Percentiles rank a stretch among this genome's conserved stretches.
phyloP scores from a whole-genome alignment of 64 coral and sea anemone species.

The Acropora yongei region DNA sequence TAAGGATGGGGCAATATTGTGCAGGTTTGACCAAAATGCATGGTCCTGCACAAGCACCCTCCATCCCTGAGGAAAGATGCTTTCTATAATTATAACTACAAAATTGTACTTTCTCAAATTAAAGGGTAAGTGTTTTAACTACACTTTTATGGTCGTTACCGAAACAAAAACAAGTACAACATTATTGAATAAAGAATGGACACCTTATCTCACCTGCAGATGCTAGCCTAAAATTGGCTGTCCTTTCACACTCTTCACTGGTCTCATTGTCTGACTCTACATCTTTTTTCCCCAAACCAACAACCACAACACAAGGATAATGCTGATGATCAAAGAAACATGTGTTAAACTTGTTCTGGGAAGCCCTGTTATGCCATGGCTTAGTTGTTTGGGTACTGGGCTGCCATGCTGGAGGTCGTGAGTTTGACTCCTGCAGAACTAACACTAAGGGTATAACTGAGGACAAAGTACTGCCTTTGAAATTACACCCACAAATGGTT shows the following conservation, averaged over 20 bases:
- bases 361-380: no score
- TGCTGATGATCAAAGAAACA: constrained; percentile 38
- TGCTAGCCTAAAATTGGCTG: constrained; percentile 66
- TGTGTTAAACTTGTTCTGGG: not conserved
- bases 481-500: no score
- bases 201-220: constrained; percentile 53
- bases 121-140: no score
- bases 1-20: no score
- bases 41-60: not conserved
- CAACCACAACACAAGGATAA: constrained; percentile 90
- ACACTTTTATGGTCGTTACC: no score
- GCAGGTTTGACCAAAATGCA: not conserved
- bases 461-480: no score
- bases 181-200: no score
- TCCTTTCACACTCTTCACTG: constrained; percentile 60
- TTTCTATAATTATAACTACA: not conserved
- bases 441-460: no score
- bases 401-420: no score
- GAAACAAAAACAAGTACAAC: no score
- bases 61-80: not conserved
- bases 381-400: no score
- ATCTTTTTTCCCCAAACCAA: constrained; percentile 79
- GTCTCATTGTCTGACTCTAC: constrained; percentile 33
- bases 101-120: not conserved
- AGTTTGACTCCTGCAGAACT: no score